Percentiles rank a stretch among this genome's conserved stretches.
phyloP scores from a whole-genome alignment of 2,888 invertebrate genomes.

The Strigamia transsilvanica region DNA sequence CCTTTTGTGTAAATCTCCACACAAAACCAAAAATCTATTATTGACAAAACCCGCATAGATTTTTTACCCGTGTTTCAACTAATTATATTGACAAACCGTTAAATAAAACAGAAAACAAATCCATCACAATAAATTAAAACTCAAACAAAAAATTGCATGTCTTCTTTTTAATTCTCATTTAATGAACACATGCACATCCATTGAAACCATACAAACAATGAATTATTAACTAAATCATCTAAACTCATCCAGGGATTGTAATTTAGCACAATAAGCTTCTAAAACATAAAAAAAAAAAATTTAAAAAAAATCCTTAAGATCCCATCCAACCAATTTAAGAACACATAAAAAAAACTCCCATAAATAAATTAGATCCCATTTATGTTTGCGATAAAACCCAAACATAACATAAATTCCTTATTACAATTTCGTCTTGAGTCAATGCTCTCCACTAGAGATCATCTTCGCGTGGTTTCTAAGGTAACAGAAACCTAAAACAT shows the following conservation, averaged over 20 bases:
- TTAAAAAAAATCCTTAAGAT: neutral
- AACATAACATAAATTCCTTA: constrained; percentile 39
- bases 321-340: neutral
- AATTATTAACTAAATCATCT: neutral
- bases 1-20: too few species aligned
- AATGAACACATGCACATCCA: neutral
- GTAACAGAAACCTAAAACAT: constrained; percentile 15
- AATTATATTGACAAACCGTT: too few species aligned
- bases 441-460: constrained; percentile 1
- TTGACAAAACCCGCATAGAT: too few species aligned
- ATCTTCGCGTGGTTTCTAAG: neutral
- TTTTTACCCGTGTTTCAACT: too few species aligned
- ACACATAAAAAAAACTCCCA: neutral
- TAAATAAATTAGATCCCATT: constrained; percentile 39
- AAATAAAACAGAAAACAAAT: too few species aligned
- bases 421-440: constrained; percentile 39
- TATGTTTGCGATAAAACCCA: constrained; percentile 17
- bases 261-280: neutral
- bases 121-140: too few species aligned
- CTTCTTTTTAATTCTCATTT: neutral
- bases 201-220: neutral
- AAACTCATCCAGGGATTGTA: constrained; percentile 14
- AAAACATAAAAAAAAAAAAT: neutral
- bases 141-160: too few species aligned
- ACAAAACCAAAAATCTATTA: too few species aligned